Base-by-base conservation (phyloP, 2,113 vertebrate species). In the Anthoscopus minutus region DNA sequence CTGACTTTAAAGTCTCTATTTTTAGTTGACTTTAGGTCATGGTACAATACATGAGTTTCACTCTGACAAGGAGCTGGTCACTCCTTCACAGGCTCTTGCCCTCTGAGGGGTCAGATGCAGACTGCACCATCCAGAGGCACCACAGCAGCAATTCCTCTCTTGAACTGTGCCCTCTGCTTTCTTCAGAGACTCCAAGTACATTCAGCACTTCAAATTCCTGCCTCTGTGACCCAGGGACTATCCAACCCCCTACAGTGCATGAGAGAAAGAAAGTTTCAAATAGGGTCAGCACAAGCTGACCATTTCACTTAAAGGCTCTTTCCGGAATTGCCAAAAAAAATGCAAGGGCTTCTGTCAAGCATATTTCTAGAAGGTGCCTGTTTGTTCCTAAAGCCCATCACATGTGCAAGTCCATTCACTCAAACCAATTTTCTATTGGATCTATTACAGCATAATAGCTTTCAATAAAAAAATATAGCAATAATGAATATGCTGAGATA, bases 381-480 rank as follows among this genome's bases (percentile, higher is more conserved):
- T 66, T 69, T 10, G 5, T 87, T 64, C 73, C 13, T 70, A 69
- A 80, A 86, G 15, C 4, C 15, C 25, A 14, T n/a, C 38, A 50
- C 9, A 11, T 4, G 3, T 14, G 35, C 21, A 56, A 78, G 33
- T 10, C 54, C 3, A 0, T 25, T 65, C 0, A 3, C 45, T 73
- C 33, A 86, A 82, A 70, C 54, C 42, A 33, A 2, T 73, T 28
- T 7, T 18, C 51, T 7, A 1, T 8, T 76, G 10, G 24, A 69
- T 64, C 19, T 70, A 28, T n/a, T 28, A 24, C 37, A 58, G 24
- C 23, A 22, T 30, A 56, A 73, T 23, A 60, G 10, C 18, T 72
- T 92, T 60, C 60, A 79, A 6, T 40, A 40, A 58, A 72, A 74
- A 78, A 60, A 4, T 44, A 33, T 25, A 48, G 33, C 47, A 65